These are phyloP conservation scores for Macaca fascicularis DNA, from an alignment of 2,113 vertebrate genomes.

Conservation along the genomic window DNA sequence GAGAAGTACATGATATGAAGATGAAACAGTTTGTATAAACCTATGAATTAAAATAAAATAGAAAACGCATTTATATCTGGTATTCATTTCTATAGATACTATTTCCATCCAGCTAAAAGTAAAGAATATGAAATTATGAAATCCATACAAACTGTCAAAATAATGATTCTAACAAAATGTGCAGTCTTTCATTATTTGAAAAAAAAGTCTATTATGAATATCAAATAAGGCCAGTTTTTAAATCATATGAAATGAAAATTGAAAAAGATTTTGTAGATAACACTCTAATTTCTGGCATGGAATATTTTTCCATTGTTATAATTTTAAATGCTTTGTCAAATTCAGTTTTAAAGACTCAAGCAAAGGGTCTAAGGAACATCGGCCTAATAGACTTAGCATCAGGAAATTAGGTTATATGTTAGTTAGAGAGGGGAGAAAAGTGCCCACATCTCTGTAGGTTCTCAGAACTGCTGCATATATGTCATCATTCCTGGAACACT, in stretches of 20 bases:
- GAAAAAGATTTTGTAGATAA: slow-evolving; percentile 12
- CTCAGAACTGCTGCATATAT: slow-evolving; percentile 41
- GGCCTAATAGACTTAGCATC: slow-evolving; percentile 51
- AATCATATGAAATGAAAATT: background rate
- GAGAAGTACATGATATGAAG: slow-evolving; percentile 36
- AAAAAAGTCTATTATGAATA: slow-evolving; percentile 33
- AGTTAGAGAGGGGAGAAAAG: slow-evolving; percentile 41
- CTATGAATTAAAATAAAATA: slow-evolving; percentile 67
- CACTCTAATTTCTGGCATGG: background rate
- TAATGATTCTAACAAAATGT: background rate
- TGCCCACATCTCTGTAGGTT: slow-evolving; percentile 60
- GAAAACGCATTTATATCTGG: slow-evolving; percentile 32
- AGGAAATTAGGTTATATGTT: slow-evolving; percentile 62
- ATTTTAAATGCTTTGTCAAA: slow-evolving; percentile 29
- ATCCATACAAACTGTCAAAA: slow-evolving; percentile 23
- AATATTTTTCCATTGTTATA: background rate
- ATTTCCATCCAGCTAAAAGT: background rate
- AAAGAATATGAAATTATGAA: background rate
- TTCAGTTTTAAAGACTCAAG: slow-evolving; percentile 45
- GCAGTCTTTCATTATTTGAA: background rate
- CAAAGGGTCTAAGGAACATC: slow-evolving; percentile 2
- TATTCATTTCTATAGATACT: background rate
- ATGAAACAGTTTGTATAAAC: slow-evolving; percentile 64
- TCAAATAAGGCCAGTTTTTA: background rate
- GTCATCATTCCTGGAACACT: slow-evolving; percentile 76